Base-by-base conservation (phyloP, 2,797 vertebrate species). In the Mus spretus region DNA sequence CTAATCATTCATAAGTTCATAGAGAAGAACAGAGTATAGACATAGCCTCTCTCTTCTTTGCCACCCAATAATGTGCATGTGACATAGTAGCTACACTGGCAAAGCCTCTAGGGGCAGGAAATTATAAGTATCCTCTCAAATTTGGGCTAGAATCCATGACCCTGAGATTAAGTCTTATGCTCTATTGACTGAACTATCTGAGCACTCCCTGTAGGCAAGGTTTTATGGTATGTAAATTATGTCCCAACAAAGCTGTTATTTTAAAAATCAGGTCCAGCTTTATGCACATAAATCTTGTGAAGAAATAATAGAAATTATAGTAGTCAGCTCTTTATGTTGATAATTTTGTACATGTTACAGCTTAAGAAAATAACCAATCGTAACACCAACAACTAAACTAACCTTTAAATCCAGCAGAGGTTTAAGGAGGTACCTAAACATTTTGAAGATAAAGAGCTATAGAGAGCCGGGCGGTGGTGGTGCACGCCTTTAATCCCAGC, bases 141-240 rank as follows among this genome's bases (percentile, higher is more conserved):
- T 37, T 70, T 72, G 67, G 34, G n/a, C 67, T 72, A 2, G 17
- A 72, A 72, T 17, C n/a, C 17, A 19, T 37, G 34, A 70, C 34
- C 34, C 34, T 70, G 67, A 70, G 15, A 20, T 72, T 72, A 19
- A 37, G 67, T 19, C n/a, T 72, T 15, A 20, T 37, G 34, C 34
- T n/a, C 67, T n/a, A 37, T 19, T 72, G 67, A 72, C n/a, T 37
- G 67, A 72, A 9, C 67, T 37, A 72, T 20, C 14, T 9, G 17
- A n/a, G 34, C 3, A 72, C 67, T 37, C 67, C 17, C 17, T 72
- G 67, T 72, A 28, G 24, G 75, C 55, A 44, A 96, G 89, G 6
- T 93, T 61, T 77, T 74, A 34, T 90, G 37, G 55, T 79, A 90
- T 89, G 28, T 91, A 55, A 94, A 92, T 78, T 96, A 86, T 77